Evolutionary conservation across 2,888 invertebrate species (phyloP), one percentile per base, ranked within the genome.

Genomic region (Biston stratarius): DNA sequence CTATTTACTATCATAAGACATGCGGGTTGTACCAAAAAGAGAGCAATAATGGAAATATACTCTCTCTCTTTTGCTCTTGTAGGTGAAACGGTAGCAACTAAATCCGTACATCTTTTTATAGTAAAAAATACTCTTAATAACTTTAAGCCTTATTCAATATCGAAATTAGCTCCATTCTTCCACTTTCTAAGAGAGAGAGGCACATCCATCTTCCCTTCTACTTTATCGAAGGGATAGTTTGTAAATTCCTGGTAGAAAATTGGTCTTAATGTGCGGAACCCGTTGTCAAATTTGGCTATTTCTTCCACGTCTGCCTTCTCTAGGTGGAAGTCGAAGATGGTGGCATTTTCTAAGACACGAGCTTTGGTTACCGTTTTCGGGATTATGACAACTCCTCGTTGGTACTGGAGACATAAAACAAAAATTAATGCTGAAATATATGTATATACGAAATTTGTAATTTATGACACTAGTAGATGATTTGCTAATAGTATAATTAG

Each of bases 251-350:
- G 87, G 79, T 83, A 90, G 71, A 86, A 89, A 0, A 74, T 15
- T 0, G 84, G 83, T 0, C 62, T 52, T 0, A 86, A 80, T 0
- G 87, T 86, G 0, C 91, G 82, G 74, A 74, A 90, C 0, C 84
- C 85, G 36, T 77, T 80, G 70, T 92, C 89, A 67, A 91, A 91
- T 49, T 83, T 74, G 0, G 83, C 80, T 0, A 92, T 38, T 0
- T 74, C 69, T 5, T 75, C 78, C 6, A 85, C 56, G 40, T 91
- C 92, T 0, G 70, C 72, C 0, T 69, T 55, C 49, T 87, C 84
- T 6, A 92, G 73, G 40, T 77, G 70, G 67, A 91, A 91, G 70
- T 91, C 90, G 74, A 91, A 91, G 12, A 91, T 89, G 2, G 85
- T 81, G 0, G 87, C 90, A 74, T 92, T 92, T 61, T 91, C 90